Conservation (phyloP, 1,140 invertebrate genomes). For the Anastrepha ludens region DNA sequence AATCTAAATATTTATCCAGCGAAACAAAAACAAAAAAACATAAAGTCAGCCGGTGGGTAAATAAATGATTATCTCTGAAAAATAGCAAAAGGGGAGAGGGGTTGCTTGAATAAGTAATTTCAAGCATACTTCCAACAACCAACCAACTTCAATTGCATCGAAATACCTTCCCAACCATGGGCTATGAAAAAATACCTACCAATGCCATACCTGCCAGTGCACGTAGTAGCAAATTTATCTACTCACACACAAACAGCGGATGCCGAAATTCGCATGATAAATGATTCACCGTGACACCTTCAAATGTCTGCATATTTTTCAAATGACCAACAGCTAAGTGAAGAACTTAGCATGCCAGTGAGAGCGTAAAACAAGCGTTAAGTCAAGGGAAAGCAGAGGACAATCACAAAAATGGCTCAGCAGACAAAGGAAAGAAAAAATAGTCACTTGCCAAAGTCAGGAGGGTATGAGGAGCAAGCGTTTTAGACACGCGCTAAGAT, state of each 20-base stretch:
- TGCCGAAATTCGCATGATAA: slow-evolving; percentile 5
- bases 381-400: neutral
- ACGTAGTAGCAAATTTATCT: neutral
- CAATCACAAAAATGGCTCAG: neutral
- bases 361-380: neutral
- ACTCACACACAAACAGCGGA: neutral
- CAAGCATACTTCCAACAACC: neutral
- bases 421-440: no score
- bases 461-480: neutral
- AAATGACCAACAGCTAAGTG: slow-evolving; percentile 6
- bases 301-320: slow-evolving; percentile 40
- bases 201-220: neutral
- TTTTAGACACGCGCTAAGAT: neutral
- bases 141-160: neutral
- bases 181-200: neutral
- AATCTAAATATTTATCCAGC: slow-evolving; percentile 3
- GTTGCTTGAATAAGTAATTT: neutral
- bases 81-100: neutral
- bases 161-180: neutral
- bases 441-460: neutral
- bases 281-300: slow-evolving; percentile 40
- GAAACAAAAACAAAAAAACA: neutral
- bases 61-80: neutral
- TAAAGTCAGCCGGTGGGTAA: neutral
- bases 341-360: neutral